phyloP scores from a whole-genome alignment of 2,113 vertebrate species.

The Nothocercus nigrocapillus region DNA sequence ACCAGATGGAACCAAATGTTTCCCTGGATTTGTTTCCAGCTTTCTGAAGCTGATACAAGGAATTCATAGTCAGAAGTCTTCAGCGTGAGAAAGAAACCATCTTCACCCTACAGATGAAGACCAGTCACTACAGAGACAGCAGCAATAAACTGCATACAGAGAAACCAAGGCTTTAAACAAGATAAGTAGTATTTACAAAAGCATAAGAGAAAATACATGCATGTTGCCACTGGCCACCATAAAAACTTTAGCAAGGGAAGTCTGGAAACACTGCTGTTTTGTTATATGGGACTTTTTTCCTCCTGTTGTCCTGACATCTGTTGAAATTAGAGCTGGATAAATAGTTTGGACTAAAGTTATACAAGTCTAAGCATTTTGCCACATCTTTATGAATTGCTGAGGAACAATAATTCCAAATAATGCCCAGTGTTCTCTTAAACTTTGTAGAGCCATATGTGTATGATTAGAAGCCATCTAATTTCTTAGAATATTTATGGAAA shows the following conservation, averaged over 20 bases:
- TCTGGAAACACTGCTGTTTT: slow-evolving; percentile 42
- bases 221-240: not conserved
- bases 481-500: not conserved
- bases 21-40: rapidly evolving
- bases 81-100: not conserved
- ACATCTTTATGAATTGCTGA: slow-evolving; percentile 32
- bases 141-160: not conserved
- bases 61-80: not conserved
- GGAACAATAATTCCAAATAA: not conserved
- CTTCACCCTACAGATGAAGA: not conserved
- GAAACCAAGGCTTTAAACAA: not conserved
- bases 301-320: slow-evolving; percentile 46
- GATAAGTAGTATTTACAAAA: not conserved
- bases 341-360: slow-evolving; percentile 22
- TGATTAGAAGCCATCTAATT: not conserved
- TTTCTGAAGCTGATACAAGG: not conserved
- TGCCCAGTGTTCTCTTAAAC: not conserved
- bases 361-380: not conserved
- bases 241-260: slow-evolving; percentile 7
- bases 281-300: not conserved
- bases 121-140: not conserved
- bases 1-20: slow-evolving; percentile 57
- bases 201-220: not conserved
- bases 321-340: slow-evolving; percentile 62
- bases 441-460: not conserved